These are phyloP conservation scores for Nemapogon koenigi DNA, from an alignment of 2,888 invertebrate species.

Conservation along the genomic window DNA sequence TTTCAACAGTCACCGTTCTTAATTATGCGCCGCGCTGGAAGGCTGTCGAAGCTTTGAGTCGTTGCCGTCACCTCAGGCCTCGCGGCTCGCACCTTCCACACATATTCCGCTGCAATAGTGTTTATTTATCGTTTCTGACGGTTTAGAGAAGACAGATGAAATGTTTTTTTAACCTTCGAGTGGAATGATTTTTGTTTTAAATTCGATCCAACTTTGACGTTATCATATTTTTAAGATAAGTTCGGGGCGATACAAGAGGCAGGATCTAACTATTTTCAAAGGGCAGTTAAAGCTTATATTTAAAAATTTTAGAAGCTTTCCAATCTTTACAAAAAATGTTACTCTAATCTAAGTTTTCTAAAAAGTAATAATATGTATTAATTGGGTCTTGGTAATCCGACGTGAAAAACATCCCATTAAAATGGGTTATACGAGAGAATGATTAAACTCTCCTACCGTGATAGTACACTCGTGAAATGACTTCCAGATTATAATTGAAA, in stretches of 20 bases:
- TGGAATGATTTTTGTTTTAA: slow-evolving; percentile 9
- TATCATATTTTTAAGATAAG: slow-evolving; percentile 7
- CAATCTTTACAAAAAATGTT: no score
- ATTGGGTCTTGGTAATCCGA: background rate
- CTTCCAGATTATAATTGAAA: slow-evolving; percentile 63
- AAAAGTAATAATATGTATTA: no score
- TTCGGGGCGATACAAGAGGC: no score
- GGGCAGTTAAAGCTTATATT: no score
- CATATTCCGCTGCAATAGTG: slow-evolving; percentile 47
- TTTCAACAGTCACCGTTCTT: slow-evolving; percentile 67
- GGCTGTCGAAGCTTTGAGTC: slow-evolving; percentile 64
- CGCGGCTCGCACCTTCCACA: slow-evolving; percentile 25
- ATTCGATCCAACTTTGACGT: slow-evolving; percentile 5
- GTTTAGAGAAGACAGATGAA: slow-evolving; percentile 58
- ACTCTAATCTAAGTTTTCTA: no score
- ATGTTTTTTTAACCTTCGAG: slow-evolving; percentile 40
- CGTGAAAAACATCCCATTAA: slow-evolving; percentile 3
- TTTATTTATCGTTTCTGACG: slow-evolving; percentile 63
- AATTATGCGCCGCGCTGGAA: slow-evolving; percentile 63
- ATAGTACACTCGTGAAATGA: slow-evolving; percentile 26
- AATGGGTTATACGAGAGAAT: slow-evolving; percentile 6
- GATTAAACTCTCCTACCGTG: slow-evolving; percentile 6
- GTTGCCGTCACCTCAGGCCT: slow-evolving; percentile 57
- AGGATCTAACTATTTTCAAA: no score
- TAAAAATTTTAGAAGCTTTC: no score